These are phyloP conservation scores for Pyrocoelia pectoralis DNA, from an alignment of 2,888 invertebrate species.

Conservation along the genomic window DNA sequence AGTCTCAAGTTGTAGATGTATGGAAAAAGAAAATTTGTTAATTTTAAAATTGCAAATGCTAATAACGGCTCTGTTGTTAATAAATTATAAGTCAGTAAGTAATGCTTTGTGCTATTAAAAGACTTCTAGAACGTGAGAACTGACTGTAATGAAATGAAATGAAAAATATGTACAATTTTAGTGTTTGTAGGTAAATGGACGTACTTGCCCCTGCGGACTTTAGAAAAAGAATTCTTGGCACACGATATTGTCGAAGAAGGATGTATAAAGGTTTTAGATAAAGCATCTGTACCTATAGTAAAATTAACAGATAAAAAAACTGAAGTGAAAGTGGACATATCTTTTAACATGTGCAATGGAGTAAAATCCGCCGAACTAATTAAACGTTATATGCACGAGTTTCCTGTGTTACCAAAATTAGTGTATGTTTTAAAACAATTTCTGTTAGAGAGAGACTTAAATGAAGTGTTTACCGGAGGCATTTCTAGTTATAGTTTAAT, in stretches of 20 bases:
- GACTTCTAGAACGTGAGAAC: too few relatives aligned
- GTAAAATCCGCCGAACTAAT: conserved; percentile 97
- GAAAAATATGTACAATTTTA: too few relatives aligned
- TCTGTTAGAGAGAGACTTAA: conserved; percentile 95
- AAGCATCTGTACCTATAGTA: conserved; percentile 98
- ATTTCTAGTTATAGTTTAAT: conserved; percentile 99
- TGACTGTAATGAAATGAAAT: too few relatives aligned
- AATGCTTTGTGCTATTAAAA: too few relatives aligned
- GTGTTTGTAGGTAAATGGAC: conserved; percentile 24
- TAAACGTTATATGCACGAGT: conserved; percentile 86
- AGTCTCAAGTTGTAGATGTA: too few relatives aligned
- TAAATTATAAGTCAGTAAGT: too few relatives aligned
- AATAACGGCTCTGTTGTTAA: too few relatives aligned
- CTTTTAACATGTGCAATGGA: conserved; percentile 98
- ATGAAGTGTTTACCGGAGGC: conserved; percentile 99
- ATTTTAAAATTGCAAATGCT: too few relatives aligned
- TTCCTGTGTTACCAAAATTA: conserved; percentile 90
- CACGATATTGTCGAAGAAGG: conserved; percentile 89
- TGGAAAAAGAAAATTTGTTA: too few relatives aligned
- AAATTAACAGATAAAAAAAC: conserved; percentile 90
- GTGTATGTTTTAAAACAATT: conserved; percentile 99
- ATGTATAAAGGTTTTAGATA: conserved; percentile 95
- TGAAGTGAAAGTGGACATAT: conserved; percentile 96
- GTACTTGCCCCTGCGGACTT: conserved; percentile 81
- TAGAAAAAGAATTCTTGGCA: conserved; percentile 89